A percentile compares a stretch with the other conserved stretches of the same genome.
Evolutionary conservation across 2,113 vertebrate genomes (phyloP).

Genomic region (Oxyruncus cristatus): DNA sequence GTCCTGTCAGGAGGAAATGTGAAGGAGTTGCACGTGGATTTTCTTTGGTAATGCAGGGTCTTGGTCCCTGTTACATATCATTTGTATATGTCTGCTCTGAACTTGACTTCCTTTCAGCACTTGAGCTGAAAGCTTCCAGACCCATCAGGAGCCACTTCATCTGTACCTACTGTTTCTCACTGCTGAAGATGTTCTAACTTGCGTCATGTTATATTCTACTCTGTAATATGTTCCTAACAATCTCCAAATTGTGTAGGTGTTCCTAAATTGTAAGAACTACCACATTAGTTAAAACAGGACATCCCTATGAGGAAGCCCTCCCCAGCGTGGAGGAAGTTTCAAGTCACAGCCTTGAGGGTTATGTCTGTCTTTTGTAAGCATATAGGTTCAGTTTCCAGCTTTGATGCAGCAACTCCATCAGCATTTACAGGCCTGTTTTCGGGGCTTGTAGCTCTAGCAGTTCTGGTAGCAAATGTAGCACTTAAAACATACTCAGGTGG

Average conservation of each 20-base stretch:
- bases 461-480: not conserved
- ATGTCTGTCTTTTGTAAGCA: not conserved
- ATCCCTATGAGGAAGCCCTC: not conserved
- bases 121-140: not conserved
- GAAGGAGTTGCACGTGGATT: not conserved
- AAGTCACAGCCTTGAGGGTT: not conserved
- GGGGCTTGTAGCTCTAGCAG: not conserved
- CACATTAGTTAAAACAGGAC: not conserved
- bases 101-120: not conserved
- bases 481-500: not conserved
- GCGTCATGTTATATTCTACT: not conserved
- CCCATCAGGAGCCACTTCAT: accelerated
- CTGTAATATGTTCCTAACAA: not conserved
- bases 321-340: not conserved
- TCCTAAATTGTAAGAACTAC: not conserved
- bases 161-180: not conserved
- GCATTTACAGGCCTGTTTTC: not conserved
- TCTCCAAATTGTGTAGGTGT: not conserved
- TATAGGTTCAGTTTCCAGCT: not conserved
- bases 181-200: not conserved
- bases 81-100: not conserved
- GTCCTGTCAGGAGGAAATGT: not conserved
- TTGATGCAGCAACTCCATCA: not conserved
- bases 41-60: not conserved
- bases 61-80: not conserved